A percentile compares a stretch with the other conserved stretches of the same genome.
Conservation (phyloP, 2,888 invertebrate genomes). For the Netelia melanura region DNA sequence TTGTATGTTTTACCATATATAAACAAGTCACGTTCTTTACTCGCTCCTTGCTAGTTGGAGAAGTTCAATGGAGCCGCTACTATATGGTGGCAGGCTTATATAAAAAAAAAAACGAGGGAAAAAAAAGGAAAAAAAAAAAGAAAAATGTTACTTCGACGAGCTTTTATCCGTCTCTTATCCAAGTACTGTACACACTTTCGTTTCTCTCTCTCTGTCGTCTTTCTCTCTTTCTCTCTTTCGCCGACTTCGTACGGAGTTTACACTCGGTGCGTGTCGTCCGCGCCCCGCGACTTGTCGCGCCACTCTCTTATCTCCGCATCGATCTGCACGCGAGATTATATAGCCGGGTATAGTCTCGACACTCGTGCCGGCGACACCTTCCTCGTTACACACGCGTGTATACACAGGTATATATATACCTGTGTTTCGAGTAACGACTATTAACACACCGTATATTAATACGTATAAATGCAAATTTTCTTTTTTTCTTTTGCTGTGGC, state of each 20-base stretch:
- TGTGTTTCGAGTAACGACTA: not conserved
- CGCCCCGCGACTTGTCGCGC: conserved; percentile 64
- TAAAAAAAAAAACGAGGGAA: conserved; percentile 7
- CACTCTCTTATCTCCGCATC: conserved; percentile 60
- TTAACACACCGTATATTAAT: not conserved
- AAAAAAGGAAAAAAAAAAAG: not conserved
- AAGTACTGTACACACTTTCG: conserved; percentile 15
- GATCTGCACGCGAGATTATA: conserved; percentile 67
- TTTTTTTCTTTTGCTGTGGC: not conserved
- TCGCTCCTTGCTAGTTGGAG: conserved; percentile 47
- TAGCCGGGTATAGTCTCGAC: conserved; percentile 40
- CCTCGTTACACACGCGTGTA: conserved; percentile 44
- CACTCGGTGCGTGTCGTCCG: conserved; percentile 51
- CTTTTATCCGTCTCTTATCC: conserved; percentile 33
- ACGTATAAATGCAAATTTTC: not conserved
- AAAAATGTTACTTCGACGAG: not conserved
- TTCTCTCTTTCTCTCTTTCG: conserved; percentile 28
- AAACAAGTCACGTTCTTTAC: conserved; percentile 55
- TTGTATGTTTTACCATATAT: conserved; percentile 40
- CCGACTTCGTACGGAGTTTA: conserved; percentile 22
- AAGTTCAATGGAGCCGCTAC: conserved; percentile 65
- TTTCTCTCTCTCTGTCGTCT: conserved; percentile 31
- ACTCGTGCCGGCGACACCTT: conserved; percentile 63
- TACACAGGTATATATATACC: not conserved
- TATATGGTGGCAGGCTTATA: not conserved